These are phyloP conservation scores for Acarapis woodi DNA, from an alignment of 1,140 invertebrate species.

Conservation along the genomic window DNA sequence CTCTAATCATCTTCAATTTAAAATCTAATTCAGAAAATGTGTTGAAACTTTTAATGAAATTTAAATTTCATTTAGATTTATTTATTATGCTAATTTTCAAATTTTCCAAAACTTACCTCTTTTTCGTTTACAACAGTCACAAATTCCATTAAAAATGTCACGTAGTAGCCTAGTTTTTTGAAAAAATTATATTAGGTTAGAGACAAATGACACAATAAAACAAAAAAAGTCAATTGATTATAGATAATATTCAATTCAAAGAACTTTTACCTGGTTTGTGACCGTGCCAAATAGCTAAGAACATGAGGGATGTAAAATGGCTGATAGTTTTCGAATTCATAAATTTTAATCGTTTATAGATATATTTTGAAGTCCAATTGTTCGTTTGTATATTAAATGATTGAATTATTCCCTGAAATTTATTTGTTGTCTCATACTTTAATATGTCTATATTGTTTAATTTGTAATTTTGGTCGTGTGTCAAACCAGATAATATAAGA, in stretches of 20 bases:
- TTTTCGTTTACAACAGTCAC: slow-evolving; percentile 55
- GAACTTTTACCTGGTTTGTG: slow-evolving; percentile 42
- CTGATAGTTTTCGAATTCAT: slow-evolving; percentile 53
- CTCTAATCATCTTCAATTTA: too few relatives aligned
- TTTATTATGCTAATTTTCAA: too few relatives aligned
- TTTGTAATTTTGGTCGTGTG: slow-evolving; percentile 30
- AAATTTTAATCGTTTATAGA: slow-evolving; percentile 72
- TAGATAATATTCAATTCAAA: too few relatives aligned
- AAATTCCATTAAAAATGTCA: slow-evolving; percentile 72
- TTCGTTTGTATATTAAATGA: slow-evolving; percentile 85
- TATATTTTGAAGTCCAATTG: slow-evolving; percentile 58
- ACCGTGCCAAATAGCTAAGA: slow-evolving; percentile 79
- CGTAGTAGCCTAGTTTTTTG: too few relatives aligned
- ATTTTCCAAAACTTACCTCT: slow-evolving; percentile 39
- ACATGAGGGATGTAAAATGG: slow-evolving; percentile 43
- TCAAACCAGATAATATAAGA: slow-evolving; percentile 29
- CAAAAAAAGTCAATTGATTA: too few relatives aligned
- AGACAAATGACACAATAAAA: too few relatives aligned
- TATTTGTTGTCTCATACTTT: slow-evolving; percentile 41
- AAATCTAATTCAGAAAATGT: too few relatives aligned
- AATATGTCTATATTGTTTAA: slow-evolving; percentile 41
- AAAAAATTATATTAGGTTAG: too few relatives aligned
- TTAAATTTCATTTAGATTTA: too few relatives aligned
- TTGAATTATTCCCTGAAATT: slow-evolving; percentile 49
- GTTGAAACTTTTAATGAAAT: too few relatives aligned